Conservation (phyloP, 2,888 invertebrate genomes). For the Adineta ricciae region DNA sequence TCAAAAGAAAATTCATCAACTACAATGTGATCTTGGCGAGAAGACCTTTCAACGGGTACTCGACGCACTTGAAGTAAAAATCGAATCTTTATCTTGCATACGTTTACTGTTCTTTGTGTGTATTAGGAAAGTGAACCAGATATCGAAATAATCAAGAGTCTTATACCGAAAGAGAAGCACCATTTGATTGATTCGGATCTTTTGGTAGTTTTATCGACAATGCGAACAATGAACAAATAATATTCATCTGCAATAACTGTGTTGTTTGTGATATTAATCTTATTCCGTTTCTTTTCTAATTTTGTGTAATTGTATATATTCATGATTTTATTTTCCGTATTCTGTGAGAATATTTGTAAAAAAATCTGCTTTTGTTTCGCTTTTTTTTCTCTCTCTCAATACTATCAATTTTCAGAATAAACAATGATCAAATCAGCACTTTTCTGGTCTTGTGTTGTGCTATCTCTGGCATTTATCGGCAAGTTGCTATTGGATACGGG, state of each 20-base stretch:
- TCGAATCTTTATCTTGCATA: too few species aligned
- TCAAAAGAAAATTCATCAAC: not conserved
- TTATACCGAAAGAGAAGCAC: not conserved
- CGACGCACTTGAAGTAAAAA: not conserved
- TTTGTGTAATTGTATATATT: not conserved
- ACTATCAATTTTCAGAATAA: not conserved
- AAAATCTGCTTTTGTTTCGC: not conserved
- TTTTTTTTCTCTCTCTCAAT: not conserved
- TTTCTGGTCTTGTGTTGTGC: not conserved
- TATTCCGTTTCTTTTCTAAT: not conserved
- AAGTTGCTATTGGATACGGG: not conserved
- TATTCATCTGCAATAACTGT: not conserved
- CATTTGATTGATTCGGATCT: not conserved
- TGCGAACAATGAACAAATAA: not conserved
- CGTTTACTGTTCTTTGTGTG: not conserved
- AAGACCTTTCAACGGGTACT: not conserved
- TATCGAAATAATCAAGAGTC: not conserved
- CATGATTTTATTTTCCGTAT: not conserved
- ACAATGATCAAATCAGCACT: not conserved
- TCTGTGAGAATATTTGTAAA: not conserved
- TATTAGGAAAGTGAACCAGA: not conserved
- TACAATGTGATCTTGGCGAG: not conserved
- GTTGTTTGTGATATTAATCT: not conserved
- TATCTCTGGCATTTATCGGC: not conserved
- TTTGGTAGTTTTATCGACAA: not conserved